Evolutionary conservation across 2,888 invertebrate species (phyloP), one percentile per base, ranked within the genome.

Genomic region (Stenolophus ochropezus): DNA sequence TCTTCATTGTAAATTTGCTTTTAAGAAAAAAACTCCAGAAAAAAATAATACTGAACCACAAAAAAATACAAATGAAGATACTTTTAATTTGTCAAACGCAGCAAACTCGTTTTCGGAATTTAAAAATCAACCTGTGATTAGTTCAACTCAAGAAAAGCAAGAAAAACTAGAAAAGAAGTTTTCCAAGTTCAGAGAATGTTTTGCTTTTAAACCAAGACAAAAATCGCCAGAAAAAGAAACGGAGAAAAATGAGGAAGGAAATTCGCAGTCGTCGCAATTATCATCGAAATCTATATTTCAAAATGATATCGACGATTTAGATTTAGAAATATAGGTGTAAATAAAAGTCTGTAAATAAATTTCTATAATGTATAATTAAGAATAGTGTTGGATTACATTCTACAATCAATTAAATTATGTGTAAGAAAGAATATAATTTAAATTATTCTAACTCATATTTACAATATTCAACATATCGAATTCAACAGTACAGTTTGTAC

Each of bases 241-340:
- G 49, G 74, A 75, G 25, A 75, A 75, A 14, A 18, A 42, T 5
- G 58, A 16, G 27, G 58, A 80, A 23, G 27, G 33, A 42, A 58
- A 80, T 73, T 73, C 80, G 8, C 80, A 80, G 14, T 71, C 53
- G 21, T 79, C 71, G n/a, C 80, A 73, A 23, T 51, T 80, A 56
- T 73, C 80, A 20, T 71, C 58, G n/a, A 80, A 80, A 80, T 73
- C 80, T 4, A 56, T 91, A 83, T 91, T 91, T 88, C 91, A 91
- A 85, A 90, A 87, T 86, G 90, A 90, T 89, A 91, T 91, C 88
- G 89, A 91, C 84, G 90, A 90, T 87, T 88, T 91, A 84, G 83
- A 83, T 75, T 81, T 83, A 47, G 82, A 21, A 18, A 25, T 75
- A 21, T 49, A 14, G 18, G 33, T 6, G 8, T 47, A 73, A 73